A percentile compares a stretch with the other conserved stretches of the same genome.
Evolutionary conservation across 2,113 vertebrate genomes (phyloP).

Genomic region (Spea multiplicata): DNA sequence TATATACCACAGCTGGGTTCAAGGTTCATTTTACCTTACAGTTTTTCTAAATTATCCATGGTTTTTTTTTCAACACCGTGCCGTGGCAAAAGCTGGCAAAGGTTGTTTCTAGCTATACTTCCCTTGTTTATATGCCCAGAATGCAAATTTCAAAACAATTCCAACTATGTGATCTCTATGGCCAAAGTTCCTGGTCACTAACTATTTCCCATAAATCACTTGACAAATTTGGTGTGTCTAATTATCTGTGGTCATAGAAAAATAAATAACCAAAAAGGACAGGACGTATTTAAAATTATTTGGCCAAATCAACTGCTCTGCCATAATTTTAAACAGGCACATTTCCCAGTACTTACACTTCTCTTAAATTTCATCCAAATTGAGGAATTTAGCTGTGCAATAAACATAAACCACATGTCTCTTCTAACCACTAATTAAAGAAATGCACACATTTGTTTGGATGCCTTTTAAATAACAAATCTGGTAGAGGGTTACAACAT

Average conservation of each 20-base stretch:
- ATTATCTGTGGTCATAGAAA: constrained; percentile 9
- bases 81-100: too few species aligned
- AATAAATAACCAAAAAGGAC: background rate
- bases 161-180: constrained; percentile 1
- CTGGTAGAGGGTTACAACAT: constrained; percentile 43
- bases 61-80: too few species aligned
- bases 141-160: constrained; percentile 6
- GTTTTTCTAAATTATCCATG: too few species aligned
- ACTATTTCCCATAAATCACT: constrained; percentile 21
- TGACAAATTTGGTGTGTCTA: constrained; percentile 11
- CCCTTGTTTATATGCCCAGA: background rate
- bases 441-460: constrained; percentile 38
- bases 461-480: constrained; percentile 42
- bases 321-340: constrained; percentile 44
- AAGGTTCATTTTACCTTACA: too few species aligned
- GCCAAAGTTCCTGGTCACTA: background rate
- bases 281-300: constrained; percentile 16
- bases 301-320: constrained; percentile 5
- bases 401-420: constrained; percentile 48
- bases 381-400: constrained; percentile 44
- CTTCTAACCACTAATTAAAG: constrained; percentile 37
- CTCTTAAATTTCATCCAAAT: constrained; percentile 36
- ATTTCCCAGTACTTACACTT: constrained; percentile 38
- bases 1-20: too few species aligned
- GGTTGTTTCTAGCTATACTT: background rate